phyloP scores from a whole-genome alignment of 2,113 vertebrate species.

The Paratilapia polleni region DNA sequence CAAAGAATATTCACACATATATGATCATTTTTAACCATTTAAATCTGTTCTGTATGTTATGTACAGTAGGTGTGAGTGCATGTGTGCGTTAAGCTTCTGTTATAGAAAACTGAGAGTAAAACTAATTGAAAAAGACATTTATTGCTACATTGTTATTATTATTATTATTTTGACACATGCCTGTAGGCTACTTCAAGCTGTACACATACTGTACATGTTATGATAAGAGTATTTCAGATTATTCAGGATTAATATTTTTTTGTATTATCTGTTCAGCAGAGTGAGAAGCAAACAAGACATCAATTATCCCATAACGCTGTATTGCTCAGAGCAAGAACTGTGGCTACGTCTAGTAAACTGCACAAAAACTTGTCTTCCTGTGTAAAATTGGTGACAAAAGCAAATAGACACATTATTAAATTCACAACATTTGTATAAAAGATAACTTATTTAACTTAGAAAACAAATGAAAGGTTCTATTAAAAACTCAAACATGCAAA shows the following conservation, averaged over 20 bases:
- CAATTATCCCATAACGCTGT: conserved; percentile 42
- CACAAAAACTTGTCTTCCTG: conserved; percentile 31
- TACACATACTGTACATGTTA: conserved; percentile 71
- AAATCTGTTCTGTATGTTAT: background rate
- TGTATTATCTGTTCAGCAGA: conserved; percentile 37
- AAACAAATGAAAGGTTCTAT: conserved; percentile 49
- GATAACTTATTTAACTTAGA: conserved; percentile 74
- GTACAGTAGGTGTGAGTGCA: background rate
- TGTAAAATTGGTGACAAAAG: conserved; percentile 56
- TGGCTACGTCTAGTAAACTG: conserved; percentile 56
- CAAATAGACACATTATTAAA: conserved; percentile 52
- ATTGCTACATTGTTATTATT: conserved; percentile 71
- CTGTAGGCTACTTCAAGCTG: conserved; percentile 73
- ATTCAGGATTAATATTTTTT: conserved; percentile 28
- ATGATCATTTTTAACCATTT: too few relatives aligned
- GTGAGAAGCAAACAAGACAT: conserved; percentile 58
- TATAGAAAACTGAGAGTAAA: background rate
- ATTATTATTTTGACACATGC: conserved; percentile 66
- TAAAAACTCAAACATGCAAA: conserved; percentile 68
- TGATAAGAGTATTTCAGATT: conserved; percentile 56
- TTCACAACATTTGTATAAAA: conserved; percentile 76
- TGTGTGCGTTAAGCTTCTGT: background rate
- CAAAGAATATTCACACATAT: too few relatives aligned
- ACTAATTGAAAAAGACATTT: conserved; percentile 70
- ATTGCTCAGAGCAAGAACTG: conserved; percentile 62